These are phyloP conservation scores for Theodoxus fluviatilis DNA, from an alignment of 2,888 invertebrate species.

Conservation along the genomic window DNA sequence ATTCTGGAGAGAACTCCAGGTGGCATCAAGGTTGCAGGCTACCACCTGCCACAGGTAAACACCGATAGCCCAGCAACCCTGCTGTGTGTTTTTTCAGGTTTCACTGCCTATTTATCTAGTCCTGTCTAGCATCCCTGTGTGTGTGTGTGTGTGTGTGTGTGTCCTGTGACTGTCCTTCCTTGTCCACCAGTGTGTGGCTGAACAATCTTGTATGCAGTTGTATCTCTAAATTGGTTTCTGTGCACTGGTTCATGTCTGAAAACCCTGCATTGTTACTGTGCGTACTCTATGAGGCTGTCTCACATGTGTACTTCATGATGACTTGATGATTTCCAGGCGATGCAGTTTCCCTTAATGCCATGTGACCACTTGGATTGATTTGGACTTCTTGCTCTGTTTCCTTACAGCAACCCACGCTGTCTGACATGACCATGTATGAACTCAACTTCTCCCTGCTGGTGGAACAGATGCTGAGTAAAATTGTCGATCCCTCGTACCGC, in stretches of 20 bases:
- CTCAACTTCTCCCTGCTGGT: constrained; percentile 92
- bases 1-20: constrained; percentile 86
- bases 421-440: constrained; percentile 96
- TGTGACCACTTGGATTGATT: not conserved
- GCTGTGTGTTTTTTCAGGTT: not conserved
- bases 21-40: constrained; percentile 87
- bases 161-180: no score
- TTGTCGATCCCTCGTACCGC: constrained; percentile 74
- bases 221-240: no score
- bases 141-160: not conserved
- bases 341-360: not conserved
- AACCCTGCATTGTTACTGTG: no score
- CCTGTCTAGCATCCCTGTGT: not conserved
- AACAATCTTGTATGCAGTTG: no score
- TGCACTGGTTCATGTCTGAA: no score
- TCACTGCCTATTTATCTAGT: no score
- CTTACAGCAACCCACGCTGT: constrained; percentile 81
- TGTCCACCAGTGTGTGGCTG: no score
- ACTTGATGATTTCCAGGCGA: not conserved
- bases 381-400: not conserved
- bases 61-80: not conserved
- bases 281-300: not conserved
- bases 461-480: constrained; percentile 79
- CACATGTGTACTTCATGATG: not conserved
- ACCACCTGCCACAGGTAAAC: constrained; percentile 80